A percentile compares a stretch with the other conserved stretches of the same genome.
phyloP scores from a whole-genome alignment of 2,888 invertebrate species.

The Neocrepidodera transversa region DNA sequence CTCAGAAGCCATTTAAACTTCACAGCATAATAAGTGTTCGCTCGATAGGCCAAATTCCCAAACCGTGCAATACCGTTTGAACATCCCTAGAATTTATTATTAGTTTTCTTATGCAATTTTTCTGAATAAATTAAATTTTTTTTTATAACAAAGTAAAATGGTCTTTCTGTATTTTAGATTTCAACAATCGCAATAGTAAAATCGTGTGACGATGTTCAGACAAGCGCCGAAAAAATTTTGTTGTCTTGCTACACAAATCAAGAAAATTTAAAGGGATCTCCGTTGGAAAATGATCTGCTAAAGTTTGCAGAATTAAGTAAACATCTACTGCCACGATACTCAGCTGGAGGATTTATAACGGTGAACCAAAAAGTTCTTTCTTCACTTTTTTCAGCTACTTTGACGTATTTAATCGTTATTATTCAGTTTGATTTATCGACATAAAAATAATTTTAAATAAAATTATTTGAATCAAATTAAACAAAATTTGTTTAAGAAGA shows the following conservation, averaged over 20 bases:
- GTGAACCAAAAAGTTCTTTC: conserved; percentile 2
- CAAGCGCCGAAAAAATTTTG: background rate
- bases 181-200: conserved; percentile 1
- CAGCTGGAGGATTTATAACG: conserved; percentile 2
- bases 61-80: no score
- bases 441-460: background rate
- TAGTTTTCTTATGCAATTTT: no score
- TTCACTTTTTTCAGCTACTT: conserved; percentile 8
- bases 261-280: background rate
- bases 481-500: no score
- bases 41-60: no score
- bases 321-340: background rate
- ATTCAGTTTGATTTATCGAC: conserved; percentile 8
- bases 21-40: no score
- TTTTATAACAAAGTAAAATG: no score
- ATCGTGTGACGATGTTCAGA: conserved; percentile 4
- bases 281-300: background rate
- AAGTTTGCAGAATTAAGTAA: background rate
- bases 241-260: background rate
- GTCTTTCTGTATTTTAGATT: conserved; percentile 4
- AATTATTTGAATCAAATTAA: no score
- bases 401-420: conserved; percentile 6
- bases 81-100: no score
- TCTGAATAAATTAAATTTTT: no score
- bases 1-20: no score